These are phyloP conservation scores for Penaeus chinensis DNA, from an alignment of 1,140 invertebrate species.

Conservation along the genomic window DNA sequence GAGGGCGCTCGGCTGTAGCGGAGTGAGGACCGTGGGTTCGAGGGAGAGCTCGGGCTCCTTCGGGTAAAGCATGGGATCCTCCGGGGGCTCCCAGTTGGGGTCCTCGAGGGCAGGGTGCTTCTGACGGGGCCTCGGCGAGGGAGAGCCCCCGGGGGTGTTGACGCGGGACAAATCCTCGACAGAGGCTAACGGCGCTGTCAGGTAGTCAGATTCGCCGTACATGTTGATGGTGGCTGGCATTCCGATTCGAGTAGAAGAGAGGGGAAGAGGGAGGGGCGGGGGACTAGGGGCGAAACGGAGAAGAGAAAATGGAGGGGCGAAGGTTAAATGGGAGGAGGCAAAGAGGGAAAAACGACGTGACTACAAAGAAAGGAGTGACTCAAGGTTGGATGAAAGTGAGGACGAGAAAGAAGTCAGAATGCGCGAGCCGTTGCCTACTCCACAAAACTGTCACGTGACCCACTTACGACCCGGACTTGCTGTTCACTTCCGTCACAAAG, in stretches of 20 bases:
- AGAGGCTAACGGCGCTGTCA: conserved; percentile 64
- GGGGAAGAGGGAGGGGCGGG: neutral
- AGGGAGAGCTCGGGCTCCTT: neutral
- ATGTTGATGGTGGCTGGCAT: conserved; percentile 57
- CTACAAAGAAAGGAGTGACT: neutral
- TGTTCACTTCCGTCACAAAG: too few species aligned
- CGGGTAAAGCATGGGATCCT: conserved; percentile 46
- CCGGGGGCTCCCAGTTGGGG: conserved; percentile 62
- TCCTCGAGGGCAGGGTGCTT: conserved; percentile 59
- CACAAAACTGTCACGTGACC: too few species aligned
- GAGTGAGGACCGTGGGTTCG: conserved; percentile 46
- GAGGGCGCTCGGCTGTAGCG: conserved; percentile 45
- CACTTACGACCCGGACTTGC: too few species aligned
- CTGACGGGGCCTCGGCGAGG: conserved; percentile 54
- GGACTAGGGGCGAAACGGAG: neutral
- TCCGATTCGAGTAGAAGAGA: neutral
- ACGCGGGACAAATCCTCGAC: conserved; percentile 65
- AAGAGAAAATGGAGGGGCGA: neutral
- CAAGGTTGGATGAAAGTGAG: too few species aligned
- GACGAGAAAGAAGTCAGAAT: too few species aligned
- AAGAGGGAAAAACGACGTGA: neutral
- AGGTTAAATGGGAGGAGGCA: neutral
- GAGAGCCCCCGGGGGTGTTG: conserved; percentile 64
- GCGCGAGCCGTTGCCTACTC: too few species aligned
- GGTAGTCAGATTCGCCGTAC: conserved; percentile 53